Base-by-base conservation (phyloP, 2,797 vertebrate genomes). In the Chloroceryle inda region DNA sequence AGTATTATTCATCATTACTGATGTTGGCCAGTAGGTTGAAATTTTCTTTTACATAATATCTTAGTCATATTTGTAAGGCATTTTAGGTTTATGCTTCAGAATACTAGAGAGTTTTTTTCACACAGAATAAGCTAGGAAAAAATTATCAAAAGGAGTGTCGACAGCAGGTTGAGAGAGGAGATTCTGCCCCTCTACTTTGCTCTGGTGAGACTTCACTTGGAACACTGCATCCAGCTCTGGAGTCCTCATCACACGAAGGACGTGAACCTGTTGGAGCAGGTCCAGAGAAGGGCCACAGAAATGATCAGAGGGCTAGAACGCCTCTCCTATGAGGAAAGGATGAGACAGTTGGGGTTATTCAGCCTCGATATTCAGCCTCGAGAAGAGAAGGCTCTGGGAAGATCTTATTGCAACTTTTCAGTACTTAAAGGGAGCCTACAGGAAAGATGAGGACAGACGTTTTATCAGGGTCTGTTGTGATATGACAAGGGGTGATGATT, bases 81-180 rank as follows among this genome's bases (percentile, higher is more conserved):
- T 83, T 91, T 91, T 50, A 81, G 78, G 12, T 47, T 81, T 37
- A 37, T 58, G 24, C 14, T 66, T 88, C 42, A 55, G 50, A 84
- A 72, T 74, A n/a, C 6, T 19, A 71, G 3, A 37, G 44, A 85
- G 19, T 6, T 12, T 63, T 50, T 72, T 89, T 73, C 52, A 74
- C 11, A 7, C 20, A 72, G 63, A 80, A 56, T 15, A 8, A 75
- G 21, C 35, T 62, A 75, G 27, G 44, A 56, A 76, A 78, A 89
- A 61, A 0, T 0, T 29, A 9, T 9, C 20, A 55, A 64, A 74
- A 44, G 21, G 19, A 78, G 26, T 2, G 7, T 1, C 10, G 9
- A 8, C 29, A 68, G 18, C 10, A 67, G 12, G 37, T 45, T 33
- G 26, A 61, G 49, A n/a, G 33, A 40, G 35, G 19, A 23, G 52